phyloP scores from a whole-genome alignment of 2,113 vertebrate genomes.

The Blennius ocellaris region DNA sequence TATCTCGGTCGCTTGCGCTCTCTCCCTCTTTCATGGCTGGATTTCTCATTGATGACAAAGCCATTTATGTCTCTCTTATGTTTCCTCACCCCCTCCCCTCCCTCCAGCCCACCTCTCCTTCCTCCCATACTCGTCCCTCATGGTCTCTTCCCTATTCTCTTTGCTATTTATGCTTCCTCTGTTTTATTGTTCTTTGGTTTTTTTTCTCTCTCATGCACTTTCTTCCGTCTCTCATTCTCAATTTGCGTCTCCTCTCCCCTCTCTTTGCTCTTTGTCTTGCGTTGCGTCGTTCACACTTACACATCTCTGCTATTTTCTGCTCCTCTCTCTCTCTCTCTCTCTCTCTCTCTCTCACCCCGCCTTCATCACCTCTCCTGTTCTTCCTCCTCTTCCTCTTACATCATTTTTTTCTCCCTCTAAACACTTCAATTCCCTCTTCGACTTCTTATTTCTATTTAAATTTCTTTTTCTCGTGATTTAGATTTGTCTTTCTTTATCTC shows the following conservation, averaged over 20 bases:
- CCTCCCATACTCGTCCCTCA: slow-evolving; percentile 11
- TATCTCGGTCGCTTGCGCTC: slow-evolving; percentile 55
- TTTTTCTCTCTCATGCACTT: slow-evolving; percentile 30
- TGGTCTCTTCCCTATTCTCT: slow-evolving; percentile 35
- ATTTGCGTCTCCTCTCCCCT: slow-evolving; percentile 51
- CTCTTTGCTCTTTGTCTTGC: slow-evolving; percentile 39
- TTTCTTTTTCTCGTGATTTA: slow-evolving; percentile 46
- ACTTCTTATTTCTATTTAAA: slow-evolving; percentile 34
- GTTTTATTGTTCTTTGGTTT: slow-evolving; percentile 31
- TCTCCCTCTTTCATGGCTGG: slow-evolving; percentile 65
- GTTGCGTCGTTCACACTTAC: slow-evolving; percentile 23
- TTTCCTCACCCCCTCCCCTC: slow-evolving; percentile 3
- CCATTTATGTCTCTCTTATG: slow-evolving; percentile 70
- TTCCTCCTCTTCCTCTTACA: slow-evolving; percentile 40
- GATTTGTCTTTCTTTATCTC: slow-evolving; percentile 47
- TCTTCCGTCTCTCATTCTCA: slow-evolving; percentile 48
- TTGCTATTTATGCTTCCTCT: slow-evolving; percentile 60
- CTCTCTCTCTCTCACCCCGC: slow-evolving; percentile 37
- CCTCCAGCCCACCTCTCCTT: background rate
- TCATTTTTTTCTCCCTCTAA: slow-evolving; percentile 51
- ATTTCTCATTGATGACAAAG: slow-evolving; percentile 76
- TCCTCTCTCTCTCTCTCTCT: background rate
- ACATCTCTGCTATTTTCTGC: slow-evolving; percentile 51
- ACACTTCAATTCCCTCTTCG: slow-evolving; percentile 16
- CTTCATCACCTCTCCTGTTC: slow-evolving; percentile 42